Base-by-base conservation (phyloP, 1,140 invertebrate species). In the Diorhabda elongata region DNA sequence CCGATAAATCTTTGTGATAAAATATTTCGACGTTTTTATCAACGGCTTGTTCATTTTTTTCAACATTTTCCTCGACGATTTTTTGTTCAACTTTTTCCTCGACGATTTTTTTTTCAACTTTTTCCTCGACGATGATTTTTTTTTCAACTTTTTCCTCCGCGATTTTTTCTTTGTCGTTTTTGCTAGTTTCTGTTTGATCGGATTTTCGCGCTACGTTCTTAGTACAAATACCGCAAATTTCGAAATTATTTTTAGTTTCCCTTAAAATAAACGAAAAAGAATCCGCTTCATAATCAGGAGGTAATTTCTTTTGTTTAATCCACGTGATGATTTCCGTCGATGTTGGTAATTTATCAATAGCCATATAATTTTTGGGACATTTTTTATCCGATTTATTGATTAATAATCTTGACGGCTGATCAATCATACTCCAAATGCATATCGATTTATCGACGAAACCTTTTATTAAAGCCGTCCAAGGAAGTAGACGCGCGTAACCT, bases 201-300 rank as follows among this genome's bases (percentile, higher is more conserved):
- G 45, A 52, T 52, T 5, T 6, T 5, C 45, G 5, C 8, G 63
- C 5, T 3, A 70, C 41, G 52, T 70, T 74, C 63, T 74, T 73
- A 44, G 71, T 72, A 60, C 73, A 77, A 43, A 75, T 64, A 47
- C 76, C 76, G 26, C 69, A 66, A 44, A 77, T 73, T 69, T 74
- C 71, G 65, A 71, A 77, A 61, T 76, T 64, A 6, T 69, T 61
- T 9, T 71, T 73, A 44, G 61, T 75, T 47, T 75, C 71, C n/a
- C 67, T 65, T 6, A 77, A 66, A 61, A 77, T 70, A 61, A 76
- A 69, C 4, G 71, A 72, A 41, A 77, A 64, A 26, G 56, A 47
- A 11, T 57, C 68, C 7, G 8, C 42, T 56, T 68, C 65, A 57
- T 71, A 75, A 11, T 70, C 61, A 0, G 42, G 4, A 43, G 75